Evolutionary conservation across 92 coral and sea anemone genomes (phyloP).

Genomic region (Virgularia gustaviana): DNA sequence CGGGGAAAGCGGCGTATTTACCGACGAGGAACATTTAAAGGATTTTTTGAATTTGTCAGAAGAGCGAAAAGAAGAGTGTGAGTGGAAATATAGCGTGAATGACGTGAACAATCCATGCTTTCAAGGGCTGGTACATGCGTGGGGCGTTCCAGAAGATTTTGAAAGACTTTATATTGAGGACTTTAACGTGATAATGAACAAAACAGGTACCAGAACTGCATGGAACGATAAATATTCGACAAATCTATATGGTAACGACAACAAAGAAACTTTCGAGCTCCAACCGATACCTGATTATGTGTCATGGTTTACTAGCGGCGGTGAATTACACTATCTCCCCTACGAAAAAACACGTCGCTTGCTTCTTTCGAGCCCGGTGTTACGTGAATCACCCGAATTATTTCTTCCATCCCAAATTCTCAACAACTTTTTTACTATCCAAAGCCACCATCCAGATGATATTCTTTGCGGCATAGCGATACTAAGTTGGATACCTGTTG

Average conservation of each 20-base stretch:
- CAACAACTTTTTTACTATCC: slow-evolving; percentile 28
- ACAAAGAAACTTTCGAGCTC: slow-evolving; percentile 30
- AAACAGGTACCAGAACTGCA: neutral
- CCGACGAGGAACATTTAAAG: slow-evolving; percentile 52
- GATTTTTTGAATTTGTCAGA: slow-evolving; percentile 42
- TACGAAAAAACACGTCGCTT: slow-evolving; percentile 14
- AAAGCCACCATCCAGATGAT: slow-evolving; percentile 43
- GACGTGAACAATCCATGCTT: neutral
- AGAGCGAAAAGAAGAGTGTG: slow-evolving; percentile 43
- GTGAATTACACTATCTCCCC: slow-evolving; percentile 48
- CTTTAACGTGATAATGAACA: slow-evolving; percentile 26
- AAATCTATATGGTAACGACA: slow-evolving; percentile 23
- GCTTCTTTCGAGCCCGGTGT: slow-evolving; percentile 10
- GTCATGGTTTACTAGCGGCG: slow-evolving; percentile 35
- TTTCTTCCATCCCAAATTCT: slow-evolving; percentile 53
- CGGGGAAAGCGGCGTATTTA: slow-evolving; percentile 25
- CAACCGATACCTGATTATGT: slow-evolving; percentile 55
- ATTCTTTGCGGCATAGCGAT: slow-evolving; percentile 5
- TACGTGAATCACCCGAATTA: slow-evolving; percentile 5
- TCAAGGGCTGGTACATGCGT: slow-evolving; percentile 20
- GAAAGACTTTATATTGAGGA: slow-evolving; percentile 36
- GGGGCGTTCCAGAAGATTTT: slow-evolving; percentile 34
- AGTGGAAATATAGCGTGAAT: neutral
- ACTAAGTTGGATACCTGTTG: slow-evolving; percentile 44
- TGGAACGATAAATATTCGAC: slow-evolving; percentile 41